A percentile compares a stretch with the other conserved stretches of the same genome.
Conservation (phyloP, 2,113 vertebrate species). For the Ardeotis arabs region DNA sequence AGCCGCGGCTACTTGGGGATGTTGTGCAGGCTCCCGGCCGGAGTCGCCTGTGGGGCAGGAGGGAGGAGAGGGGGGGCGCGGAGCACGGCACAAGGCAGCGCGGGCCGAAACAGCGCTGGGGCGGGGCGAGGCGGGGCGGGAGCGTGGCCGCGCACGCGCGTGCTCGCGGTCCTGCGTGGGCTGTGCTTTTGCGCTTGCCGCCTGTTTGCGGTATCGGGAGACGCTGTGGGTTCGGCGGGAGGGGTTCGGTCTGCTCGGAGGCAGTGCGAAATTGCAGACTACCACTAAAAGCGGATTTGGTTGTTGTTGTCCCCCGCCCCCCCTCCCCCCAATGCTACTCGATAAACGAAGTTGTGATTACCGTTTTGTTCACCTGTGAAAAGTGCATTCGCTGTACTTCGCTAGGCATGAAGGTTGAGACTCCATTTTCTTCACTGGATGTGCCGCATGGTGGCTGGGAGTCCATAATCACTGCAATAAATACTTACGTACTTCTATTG, state of each 20-base stretch:
- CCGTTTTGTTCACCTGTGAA: background rate
- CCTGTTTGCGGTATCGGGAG: fast-evolving
- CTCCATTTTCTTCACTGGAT: background rate
- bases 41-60: no score
- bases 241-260: background rate
- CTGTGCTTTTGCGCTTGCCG: fast-evolving
- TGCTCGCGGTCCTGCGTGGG: no score
- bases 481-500: background rate
- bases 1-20: no score
- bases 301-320: no score
- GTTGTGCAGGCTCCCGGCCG: no score
- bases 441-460: background rate
- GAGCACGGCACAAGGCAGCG: no score
- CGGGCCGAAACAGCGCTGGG: no score
- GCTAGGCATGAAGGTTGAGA: background rate
- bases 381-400: background rate
- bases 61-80: no score
- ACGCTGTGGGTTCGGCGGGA: fast-evolving
- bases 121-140: no score
- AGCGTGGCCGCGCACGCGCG: no score
- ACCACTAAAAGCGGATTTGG: background rate
- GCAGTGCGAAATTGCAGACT: background rate
- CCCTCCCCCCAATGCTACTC: no score
- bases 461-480: background rate
- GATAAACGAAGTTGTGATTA: background rate